Evolutionary conservation across 2,888 invertebrate species (phyloP), one percentile per base, ranked within the genome.

Genomic region (Dendrolimus houi): DNA sequence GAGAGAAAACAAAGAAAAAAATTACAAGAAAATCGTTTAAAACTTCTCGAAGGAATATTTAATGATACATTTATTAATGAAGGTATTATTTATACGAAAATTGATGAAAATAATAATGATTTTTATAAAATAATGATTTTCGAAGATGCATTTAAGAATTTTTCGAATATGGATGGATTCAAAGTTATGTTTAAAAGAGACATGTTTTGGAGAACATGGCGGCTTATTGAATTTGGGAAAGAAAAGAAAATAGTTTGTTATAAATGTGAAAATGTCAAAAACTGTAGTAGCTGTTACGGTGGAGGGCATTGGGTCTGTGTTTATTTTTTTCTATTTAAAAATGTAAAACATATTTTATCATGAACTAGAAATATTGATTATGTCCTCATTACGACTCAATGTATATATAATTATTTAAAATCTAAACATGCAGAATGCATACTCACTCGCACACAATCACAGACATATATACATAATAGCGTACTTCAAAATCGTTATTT

Each of bases 161-260:
- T 81, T 6, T 53, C 86, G 0, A 63, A 66, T 0, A 84, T 85
- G 82, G 63, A 70, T 1, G 81, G 77, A 0, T 63, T 78, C 0
- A 80, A 71, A 47, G 83, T 79, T 62, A 66, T 67, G 10, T 85
- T 71, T 53, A 84, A 80, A 67, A 75, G 86, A 56, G 82, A 75
- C 58, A 60, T 67, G 1, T 64, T 68, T 58, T 87, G 87, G 87
- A 62, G 86, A 2, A 85, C 87, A 0, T 86, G 84, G 85, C 63
- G 85, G 14, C 29, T 29, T 29, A 6, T 29, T 29, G 6, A 29
- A 29, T 29, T 6, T 29, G 29, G 29, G 6, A 29, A 2, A 29
- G 66, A 70, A 59, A 59, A 64, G 9, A 67, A 64, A 9, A 59
- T 80, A 0, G 59, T 83, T 54, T 72, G 66, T 58, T 86, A 85